Base-by-base conservation (phyloP, 2,113 vertebrate species). In the Scomber colias region DNA sequence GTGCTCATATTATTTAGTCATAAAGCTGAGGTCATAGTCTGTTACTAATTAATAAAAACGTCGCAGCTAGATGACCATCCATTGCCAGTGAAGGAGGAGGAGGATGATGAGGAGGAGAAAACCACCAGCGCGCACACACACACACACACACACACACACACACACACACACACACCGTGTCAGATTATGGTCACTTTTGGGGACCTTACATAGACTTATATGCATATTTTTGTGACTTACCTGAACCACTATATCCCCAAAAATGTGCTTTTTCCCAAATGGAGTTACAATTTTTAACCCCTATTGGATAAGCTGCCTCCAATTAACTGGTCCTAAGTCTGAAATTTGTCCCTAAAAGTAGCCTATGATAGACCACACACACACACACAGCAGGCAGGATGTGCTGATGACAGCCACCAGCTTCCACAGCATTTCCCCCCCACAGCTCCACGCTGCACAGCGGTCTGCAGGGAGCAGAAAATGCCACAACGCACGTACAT, bases 341-440 rank as follows among this genome's bases (percentile, higher is more conserved):
- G 24, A 27, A 27, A 27, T 27, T 2, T 27, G 24, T 27, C 24
- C 24, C 24, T 16, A 66, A 55, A 40, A 61, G 71, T 66, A 85
- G 24, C 24, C 24, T 27, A 27, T 27, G 24, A 27, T 2, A 27
- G 24, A 27, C 24, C 31, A 35, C 31, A 35, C 31, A 4, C 31
- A 35, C 4, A 35, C 31, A 6, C 31, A 35, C 74, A 87, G 75
- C 77, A 82, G 60, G 75, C 61, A 72, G 66, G 86, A 92, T 92
- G 84, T 88, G 89, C 77, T 71, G 87, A 88, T 90, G 89, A 89
- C 87, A 90, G 78, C 71, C 85, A 87, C 82, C 82, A 81, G 82
- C 89, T 82, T 90, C 84, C 89, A 84, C 82, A 77, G 87, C 54
- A 62, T 82, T 88, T 86, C 83, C 90, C 85, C 64, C 81, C 81